Conservation (phyloP, 2,113 vertebrate genomes). For the Otocyon megalotis region DNA sequence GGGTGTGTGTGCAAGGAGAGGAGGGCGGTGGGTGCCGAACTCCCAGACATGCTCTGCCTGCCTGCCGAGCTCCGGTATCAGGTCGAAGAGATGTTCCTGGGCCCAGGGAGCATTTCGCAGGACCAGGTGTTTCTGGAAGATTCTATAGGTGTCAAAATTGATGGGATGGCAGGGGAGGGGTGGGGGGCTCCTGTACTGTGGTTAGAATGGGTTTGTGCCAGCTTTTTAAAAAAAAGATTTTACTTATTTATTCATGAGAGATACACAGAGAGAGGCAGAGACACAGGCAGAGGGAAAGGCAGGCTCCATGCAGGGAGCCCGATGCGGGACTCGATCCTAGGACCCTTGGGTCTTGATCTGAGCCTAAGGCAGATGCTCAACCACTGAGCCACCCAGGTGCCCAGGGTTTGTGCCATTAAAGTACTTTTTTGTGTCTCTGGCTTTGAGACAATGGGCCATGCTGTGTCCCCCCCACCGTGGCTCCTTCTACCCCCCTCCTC, state of each 20-base stretch:
- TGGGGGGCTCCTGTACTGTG: background rate
- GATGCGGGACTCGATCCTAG: too few species aligned
- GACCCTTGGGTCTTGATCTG: too few species aligned
- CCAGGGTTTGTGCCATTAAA: background rate
- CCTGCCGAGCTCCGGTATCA: background rate
- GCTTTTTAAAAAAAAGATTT: too few species aligned
- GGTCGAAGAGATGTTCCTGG: background rate
- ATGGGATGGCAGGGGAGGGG: fast-evolving
- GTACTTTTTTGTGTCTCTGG: background rate
- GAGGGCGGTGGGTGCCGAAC: fast-evolving
- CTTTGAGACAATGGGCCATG: background rate
- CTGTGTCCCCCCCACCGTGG: background rate
- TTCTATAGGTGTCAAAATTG: background rate
- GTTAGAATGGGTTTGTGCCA: background rate
- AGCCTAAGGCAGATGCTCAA: too few species aligned
- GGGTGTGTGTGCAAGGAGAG: fast-evolving
- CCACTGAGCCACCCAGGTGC: too few species aligned
- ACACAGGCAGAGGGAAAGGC: too few species aligned
- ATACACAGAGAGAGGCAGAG: too few species aligned
- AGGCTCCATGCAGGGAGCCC: too few species aligned
- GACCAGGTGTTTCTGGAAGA: conserved; percentile 8
- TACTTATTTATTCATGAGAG: too few species aligned
- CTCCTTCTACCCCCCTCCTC: fast-evolving
- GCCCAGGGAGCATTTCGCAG: background rate
- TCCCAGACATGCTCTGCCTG: fast-evolving